phyloP scores from a whole-genome alignment of 1,140 invertebrate genomes.

The Drosophila navojoa region DNA sequence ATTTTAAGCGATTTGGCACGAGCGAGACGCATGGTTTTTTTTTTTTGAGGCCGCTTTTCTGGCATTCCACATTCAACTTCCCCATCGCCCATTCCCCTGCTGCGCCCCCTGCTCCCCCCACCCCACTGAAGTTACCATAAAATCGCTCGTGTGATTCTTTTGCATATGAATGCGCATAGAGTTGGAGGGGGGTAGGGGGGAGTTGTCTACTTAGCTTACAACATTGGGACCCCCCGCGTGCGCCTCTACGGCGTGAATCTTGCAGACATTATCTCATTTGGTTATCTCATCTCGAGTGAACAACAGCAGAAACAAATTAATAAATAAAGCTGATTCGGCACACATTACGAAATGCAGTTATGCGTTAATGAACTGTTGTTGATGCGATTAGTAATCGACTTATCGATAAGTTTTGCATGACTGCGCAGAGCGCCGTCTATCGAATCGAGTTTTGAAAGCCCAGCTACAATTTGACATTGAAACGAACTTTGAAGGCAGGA shows the following conservation, averaged over 20 bases:
- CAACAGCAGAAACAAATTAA: background rate
- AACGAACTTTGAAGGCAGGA: background rate
- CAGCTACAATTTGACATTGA: slow-evolving; percentile 48
- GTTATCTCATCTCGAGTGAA: slow-evolving; percentile 18
- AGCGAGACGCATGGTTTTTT: slow-evolving; percentile 35
- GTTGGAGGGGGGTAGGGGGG: too few relatives aligned
- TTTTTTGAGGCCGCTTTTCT: slow-evolving; percentile 6
- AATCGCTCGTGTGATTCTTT: slow-evolving; percentile 9
- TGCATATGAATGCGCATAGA: slow-evolving; percentile 9
- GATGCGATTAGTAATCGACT: background rate
- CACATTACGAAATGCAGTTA: slow-evolving; percentile 24
- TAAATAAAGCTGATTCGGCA: slow-evolving; percentile 1
- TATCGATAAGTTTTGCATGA: slow-evolving; percentile 34
- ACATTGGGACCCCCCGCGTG: background rate
- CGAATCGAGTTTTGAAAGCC: slow-evolving; percentile 46
- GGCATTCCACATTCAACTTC: slow-evolving; percentile 20
- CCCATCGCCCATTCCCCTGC: too few relatives aligned
- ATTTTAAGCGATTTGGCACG: slow-evolving; percentile 46
- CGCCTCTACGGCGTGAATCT: background rate
- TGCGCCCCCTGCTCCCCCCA: too few relatives aligned
- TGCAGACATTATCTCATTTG: slow-evolving; percentile 10
- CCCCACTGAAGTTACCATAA: background rate
- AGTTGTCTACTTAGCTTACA: background rate
- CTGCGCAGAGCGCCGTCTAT: slow-evolving; percentile 8
- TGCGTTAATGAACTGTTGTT: background rate